These are phyloP conservation scores for Spea hammondii DNA, from an alignment of 2,797 vertebrate species.

Conservation along the genomic window DNA sequence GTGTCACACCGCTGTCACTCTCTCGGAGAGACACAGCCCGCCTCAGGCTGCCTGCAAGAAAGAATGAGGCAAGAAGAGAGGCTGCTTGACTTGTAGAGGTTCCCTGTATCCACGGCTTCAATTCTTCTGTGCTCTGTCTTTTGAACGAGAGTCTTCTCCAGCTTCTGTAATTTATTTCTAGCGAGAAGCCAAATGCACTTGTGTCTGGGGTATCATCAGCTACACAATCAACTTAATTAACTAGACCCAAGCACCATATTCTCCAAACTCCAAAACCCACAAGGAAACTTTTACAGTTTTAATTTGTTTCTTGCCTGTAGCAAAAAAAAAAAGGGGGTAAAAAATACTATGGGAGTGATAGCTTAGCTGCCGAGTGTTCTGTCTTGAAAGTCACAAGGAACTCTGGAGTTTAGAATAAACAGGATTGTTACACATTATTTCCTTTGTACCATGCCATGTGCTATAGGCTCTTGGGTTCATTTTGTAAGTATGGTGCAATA, in stretches of 20 bases:
- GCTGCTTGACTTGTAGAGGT: conserved; percentile 68
- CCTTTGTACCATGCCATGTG: too few species aligned
- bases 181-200: background rate
- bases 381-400: too few species aligned
- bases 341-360: too few species aligned
- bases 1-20: conserved; percentile 99
- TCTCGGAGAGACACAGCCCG: conserved; percentile 84
- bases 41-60: conserved; percentile 76
- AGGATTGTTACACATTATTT: too few species aligned
- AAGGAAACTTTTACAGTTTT: conserved; percentile 17
- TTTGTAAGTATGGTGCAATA: too few species aligned
- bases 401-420: too few species aligned
- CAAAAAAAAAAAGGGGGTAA: background rate
- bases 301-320: conserved; percentile 30
- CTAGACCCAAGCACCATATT: too few species aligned
- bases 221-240: too few species aligned
- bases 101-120: conserved; percentile 65
- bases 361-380: too few species aligned
- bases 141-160: conserved; percentile 62
- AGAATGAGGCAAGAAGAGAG: conserved; percentile 65
- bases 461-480: too few species aligned
- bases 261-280: conserved; percentile 49
- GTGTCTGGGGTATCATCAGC: too few species aligned
- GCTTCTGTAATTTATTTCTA: conserved; percentile 41
- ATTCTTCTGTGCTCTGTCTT: conserved; percentile 56